Percentiles rank a stretch among this genome's conserved stretches.
Conservation (phyloP, 2,797 vertebrate genomes). For the Spinus olivaceus region DNA sequence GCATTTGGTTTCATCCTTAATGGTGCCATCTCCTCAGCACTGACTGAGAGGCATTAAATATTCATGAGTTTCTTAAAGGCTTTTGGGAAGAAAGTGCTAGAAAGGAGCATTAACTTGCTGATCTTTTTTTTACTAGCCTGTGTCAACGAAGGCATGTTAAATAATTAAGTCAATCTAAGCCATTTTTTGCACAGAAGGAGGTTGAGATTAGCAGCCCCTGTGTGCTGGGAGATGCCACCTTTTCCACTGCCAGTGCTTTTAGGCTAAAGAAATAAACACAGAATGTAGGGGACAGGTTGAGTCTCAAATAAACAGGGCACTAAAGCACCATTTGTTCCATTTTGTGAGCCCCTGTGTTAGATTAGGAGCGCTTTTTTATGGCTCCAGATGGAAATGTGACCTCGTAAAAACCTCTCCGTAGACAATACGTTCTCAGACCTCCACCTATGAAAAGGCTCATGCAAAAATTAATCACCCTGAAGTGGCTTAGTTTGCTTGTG, state of each 20-base stretch:
- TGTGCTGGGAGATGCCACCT: background rate
- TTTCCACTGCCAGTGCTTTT: background rate
- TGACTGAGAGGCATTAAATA: conserved; percentile 63
- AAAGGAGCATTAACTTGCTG: conserved; percentile 58
- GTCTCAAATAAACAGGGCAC: background rate
- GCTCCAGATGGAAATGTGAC: background rate
- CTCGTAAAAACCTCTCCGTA: background rate
- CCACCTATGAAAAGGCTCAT: background rate
- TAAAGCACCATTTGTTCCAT: background rate
- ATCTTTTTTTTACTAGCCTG: conserved; percentile 30
- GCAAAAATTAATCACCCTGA: background rate
- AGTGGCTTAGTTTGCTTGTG: background rate
- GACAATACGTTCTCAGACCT: background rate
- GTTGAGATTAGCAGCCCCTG: background rate
- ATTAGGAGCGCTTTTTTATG: background rate
- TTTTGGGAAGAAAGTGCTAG: conserved; percentile 61
- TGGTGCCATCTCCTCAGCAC: conserved; percentile 39
- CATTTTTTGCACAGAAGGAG: conserved; percentile 50
- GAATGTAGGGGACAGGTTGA: background rate
- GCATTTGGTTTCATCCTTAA: conserved; percentile 58
- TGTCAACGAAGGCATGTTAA: conserved; percentile 45
- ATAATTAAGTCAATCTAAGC: conserved; percentile 65
- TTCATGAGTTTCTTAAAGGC: conserved; percentile 69
- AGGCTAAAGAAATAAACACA: background rate
- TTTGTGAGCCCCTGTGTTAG: background rate